Conservation (phyloP, 2,888 invertebrate genomes). For the Drosophila robusta region DNA sequence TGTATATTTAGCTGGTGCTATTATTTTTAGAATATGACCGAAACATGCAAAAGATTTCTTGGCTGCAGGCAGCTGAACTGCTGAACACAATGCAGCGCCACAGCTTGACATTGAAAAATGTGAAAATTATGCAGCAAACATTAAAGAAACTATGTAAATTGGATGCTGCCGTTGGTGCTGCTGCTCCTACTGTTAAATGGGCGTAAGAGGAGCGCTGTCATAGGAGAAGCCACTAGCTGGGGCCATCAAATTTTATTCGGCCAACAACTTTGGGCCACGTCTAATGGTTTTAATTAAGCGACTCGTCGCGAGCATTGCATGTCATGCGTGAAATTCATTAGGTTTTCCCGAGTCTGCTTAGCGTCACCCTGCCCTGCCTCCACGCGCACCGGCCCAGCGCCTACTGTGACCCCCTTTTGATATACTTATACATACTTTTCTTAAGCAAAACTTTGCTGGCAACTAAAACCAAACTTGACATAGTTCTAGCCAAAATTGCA, state of each 20-base stretch:
- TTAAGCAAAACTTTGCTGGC: slow-evolving; percentile 77
- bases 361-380: neutral
- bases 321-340: slow-evolving; percentile 80
- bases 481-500: slow-evolving; percentile 79
- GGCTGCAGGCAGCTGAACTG: slow-evolving; percentile 48
- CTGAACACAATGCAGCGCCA: slow-evolving; percentile 61
- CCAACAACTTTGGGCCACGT: slow-evolving; percentile 54
- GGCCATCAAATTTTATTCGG: slow-evolving; percentile 63
- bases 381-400: neutral
- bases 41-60: slow-evolving; percentile 81
- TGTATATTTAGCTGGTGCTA: slow-evolving; percentile 46
- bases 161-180: slow-evolving; percentile 46
- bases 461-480: slow-evolving; percentile 81
- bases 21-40: slow-evolving; percentile 82
- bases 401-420: slow-evolving; percentile 46
- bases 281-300: slow-evolving; percentile 79
- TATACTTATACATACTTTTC: slow-evolving; percentile 75
- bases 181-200: neutral
- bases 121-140: slow-evolving; percentile 84
- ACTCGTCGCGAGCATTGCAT: slow-evolving; percentile 68
- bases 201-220: neutral
- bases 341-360: slow-evolving; percentile 49
- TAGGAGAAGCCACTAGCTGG: neutral
- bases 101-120: slow-evolving; percentile 84
- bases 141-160: slow-evolving; percentile 79